Evolutionary conservation across 1,140 invertebrate genomes (phyloP).

Genomic region (Ceratosolen fusciceps): DNA sequence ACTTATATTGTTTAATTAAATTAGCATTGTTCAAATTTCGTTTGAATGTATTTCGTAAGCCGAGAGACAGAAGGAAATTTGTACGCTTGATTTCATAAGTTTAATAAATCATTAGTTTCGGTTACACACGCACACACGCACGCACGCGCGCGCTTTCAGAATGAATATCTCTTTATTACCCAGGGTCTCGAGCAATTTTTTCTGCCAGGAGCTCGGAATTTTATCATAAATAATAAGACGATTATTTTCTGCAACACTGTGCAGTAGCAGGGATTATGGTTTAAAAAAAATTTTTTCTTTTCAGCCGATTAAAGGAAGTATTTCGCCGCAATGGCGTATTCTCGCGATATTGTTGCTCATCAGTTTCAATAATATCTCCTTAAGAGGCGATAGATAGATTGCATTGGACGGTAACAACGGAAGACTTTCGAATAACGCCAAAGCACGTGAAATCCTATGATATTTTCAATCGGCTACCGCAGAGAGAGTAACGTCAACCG

Average conservation of each 20-base stretch:
- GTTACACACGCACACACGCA: too few relatives aligned
- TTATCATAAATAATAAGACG: background rate
- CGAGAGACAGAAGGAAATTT: too few relatives aligned
- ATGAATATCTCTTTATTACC: too few relatives aligned
- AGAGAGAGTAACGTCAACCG: background rate
- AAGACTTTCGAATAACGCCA: constrained; percentile 2
- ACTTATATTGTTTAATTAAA: too few relatives aligned
- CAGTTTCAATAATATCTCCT: background rate
- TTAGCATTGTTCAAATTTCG: too few relatives aligned
- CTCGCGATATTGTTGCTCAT: background rate
- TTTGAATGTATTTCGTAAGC: too few relatives aligned
- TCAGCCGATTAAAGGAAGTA: background rate
- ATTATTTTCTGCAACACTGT: background rate
- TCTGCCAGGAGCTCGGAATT: background rate
- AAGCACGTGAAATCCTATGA: background rate
- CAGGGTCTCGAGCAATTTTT: too few relatives aligned
- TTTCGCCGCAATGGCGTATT: background rate
- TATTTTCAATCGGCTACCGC: constrained; percentile 13
- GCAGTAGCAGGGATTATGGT: background rate
- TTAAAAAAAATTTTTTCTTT: background rate
- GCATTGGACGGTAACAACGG: too few relatives aligned
- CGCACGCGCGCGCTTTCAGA: too few relatives aligned
- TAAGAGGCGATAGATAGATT: background rate
- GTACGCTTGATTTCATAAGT: too few relatives aligned
- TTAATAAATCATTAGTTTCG: too few relatives aligned